Evolutionary conservation across 2,113 vertebrate species (phyloP).

Genomic region (Cercopithecus mona): DNA sequence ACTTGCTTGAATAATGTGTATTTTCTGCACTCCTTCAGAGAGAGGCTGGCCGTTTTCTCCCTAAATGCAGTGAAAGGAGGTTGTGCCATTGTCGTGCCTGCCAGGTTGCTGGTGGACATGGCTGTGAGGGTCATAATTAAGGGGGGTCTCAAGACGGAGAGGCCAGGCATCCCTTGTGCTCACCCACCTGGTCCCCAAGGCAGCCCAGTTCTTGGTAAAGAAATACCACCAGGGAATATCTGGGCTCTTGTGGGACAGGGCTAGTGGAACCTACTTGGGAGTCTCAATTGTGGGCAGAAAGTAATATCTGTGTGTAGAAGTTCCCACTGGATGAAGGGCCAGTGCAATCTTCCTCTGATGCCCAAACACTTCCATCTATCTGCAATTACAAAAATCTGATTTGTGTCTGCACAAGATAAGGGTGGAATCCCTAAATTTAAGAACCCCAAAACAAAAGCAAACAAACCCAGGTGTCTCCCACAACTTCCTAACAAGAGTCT

Average conservation of each 20-base stretch:
- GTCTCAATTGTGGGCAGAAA: too few species aligned
- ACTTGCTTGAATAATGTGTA: not conserved
- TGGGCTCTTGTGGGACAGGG: not conserved
- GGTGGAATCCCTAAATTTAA: not conserved
- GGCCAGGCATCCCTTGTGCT: not conserved
- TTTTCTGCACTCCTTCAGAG: not conserved
- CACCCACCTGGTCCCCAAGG: not conserved
- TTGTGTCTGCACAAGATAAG: not conserved
- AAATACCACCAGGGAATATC: not conserved
- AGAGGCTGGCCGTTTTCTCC: not conserved
- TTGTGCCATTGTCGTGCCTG: not conserved
- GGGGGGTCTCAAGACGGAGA: not conserved
- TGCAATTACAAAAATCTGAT: not conserved
- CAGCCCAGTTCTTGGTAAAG: not conserved
- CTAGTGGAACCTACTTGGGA: not conserved
- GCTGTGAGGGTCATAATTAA: not conserved
- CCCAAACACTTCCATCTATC: not conserved
- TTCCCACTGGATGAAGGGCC: too few species aligned
- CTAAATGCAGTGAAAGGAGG: not conserved
- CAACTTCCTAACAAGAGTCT: not conserved
- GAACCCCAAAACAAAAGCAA: not conserved
- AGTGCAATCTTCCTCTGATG: not conserved
- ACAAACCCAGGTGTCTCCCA: not conserved
- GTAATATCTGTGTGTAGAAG: too few species aligned
- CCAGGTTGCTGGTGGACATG: not conserved